Base-by-base conservation (phyloP, 2,797 vertebrate genomes). In the Semotilus atromaculatus region DNA sequence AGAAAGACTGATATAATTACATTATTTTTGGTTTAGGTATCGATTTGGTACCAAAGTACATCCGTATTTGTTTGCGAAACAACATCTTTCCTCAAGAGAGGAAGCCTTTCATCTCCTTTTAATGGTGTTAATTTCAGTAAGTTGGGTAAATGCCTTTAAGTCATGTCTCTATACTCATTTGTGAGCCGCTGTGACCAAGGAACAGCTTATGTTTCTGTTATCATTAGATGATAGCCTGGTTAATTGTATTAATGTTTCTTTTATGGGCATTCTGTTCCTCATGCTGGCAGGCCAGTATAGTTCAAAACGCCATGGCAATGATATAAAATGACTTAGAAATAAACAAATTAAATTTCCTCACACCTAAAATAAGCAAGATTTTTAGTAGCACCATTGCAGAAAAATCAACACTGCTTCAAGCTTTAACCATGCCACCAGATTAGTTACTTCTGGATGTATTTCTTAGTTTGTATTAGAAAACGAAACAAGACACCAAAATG, bases 61-160 rank as follows among this genome's bases (percentile, higher is more conserved):
- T 45, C 38, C 38, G 7, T 8, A n/a, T 55, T 55, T 81, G 34
- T 55, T 81, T 81, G 34, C 71, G 18, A 29, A 71, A 60, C n/a
- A 60, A 43, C 21, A 55, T 8, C 48, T 14, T 81, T 81, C 36
- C 34, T 38, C 34, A 58, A 58, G 67, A 71, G 36, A 72, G 51
- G 36, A 81, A 72, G 18, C 43, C 36, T 71, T 51, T 70, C 18
- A 9, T 71, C 9, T 71, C 4, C 9, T 80, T 29, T 81, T 60
- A 60, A 71, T 72, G n/a, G 5, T 10, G 45, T 70, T 55, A 4
- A 81, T 70, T 70, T 64, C 16, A 64, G 26, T 48, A 14, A 45
- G 7, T 55, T 58, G 31, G 31, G 18, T 51, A 73, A 73, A 73
- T 51, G 26, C 26, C 16, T 51, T 73, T n/a, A 45, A 45, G 23